phyloP scores from a whole-genome alignment of 2,888 invertebrate genomes.

The Drymonia ruficornis region DNA sequence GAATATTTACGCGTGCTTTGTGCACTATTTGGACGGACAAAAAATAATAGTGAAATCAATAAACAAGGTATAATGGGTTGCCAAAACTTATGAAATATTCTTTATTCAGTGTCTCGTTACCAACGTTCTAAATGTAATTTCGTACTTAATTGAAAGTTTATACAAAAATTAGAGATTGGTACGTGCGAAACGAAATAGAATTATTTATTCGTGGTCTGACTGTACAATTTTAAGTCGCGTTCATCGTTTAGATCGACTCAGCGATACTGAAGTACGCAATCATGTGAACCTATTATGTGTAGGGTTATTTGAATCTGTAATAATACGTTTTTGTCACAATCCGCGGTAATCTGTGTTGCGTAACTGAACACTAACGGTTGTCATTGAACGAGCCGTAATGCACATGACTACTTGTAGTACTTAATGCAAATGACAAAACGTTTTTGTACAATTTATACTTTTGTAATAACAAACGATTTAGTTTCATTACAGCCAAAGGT shows the following conservation, averaged over 20 bases:
- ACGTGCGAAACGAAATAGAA: constrained; percentile 31
- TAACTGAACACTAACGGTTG: constrained; percentile 57
- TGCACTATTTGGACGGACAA: constrained; percentile 18
- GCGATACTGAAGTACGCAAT: constrained; percentile 27
- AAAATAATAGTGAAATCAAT: constrained; percentile 18
- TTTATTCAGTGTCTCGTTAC: constrained; percentile 21
- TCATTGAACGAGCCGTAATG: constrained; percentile 48
- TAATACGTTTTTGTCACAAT: constrained; percentile 67
- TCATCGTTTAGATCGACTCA: constrained; percentile 28
- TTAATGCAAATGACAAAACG: constrained; percentile 8
- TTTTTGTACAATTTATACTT: neutral
- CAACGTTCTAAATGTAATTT: constrained; percentile 14
- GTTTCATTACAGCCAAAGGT: too few species aligned
- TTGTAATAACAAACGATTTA: neutral
- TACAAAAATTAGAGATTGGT: constrained; percentile 17
- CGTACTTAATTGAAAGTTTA: constrained; percentile 24
- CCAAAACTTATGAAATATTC: constrained; percentile 23
- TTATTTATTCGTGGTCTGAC: constrained; percentile 17
- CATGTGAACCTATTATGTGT: constrained; percentile 35
- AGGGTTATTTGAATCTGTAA: constrained; percentile 49
- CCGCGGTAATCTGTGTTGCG: constrained; percentile 64
- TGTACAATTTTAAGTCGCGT: constrained; percentile 12
- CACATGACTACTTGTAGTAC: constrained; percentile 26
- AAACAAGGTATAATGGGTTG: constrained; percentile 19
- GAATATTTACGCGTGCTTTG: neutral